Evolutionary conservation across 2,797 vertebrate species (phyloP), one percentile per base, ranked within the genome.

Genomic region (Tapirus indicus): DNA sequence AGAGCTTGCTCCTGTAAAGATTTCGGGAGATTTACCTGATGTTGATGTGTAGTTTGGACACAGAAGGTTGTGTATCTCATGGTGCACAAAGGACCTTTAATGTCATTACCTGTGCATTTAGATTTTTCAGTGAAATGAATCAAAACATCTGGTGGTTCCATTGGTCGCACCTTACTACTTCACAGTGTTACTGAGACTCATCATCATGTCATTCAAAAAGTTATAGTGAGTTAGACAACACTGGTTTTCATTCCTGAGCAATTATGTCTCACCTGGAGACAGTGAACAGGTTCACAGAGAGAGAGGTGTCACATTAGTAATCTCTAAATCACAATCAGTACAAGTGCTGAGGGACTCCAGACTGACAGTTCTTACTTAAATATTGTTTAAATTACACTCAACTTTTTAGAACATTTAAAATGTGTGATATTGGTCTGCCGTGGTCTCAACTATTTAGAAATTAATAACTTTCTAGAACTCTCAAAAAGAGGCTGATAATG

Each of bases 401-500:
- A 41, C 13, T 62, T 94, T 38, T 18, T 66, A 83, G 10, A 29
- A n/a, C 3, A 62, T 71, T 69, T 74, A 88, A 78, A 87, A 82
- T 56, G 23, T 35, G 2, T 14, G 23, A 41, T 23, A 10, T 32
- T 29, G 4, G 2, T 77, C 27, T 71, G 47, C 13, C 13, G 5
- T 62, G 6, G 23, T 58, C 14, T 84, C 69, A 92, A 95, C 16
- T 41, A 94, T 52, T 95, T 71, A 82, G 60, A 58, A 91, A 52
- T 62, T 12, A 82, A 35, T 7, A 64, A 54, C 62, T 87, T 83
- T 83, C 23, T 62, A 41, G 41, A 83, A 78, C 12, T 83, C 29
- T 44, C n/a, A 68, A 83, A 62, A 90, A 62, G 13, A 92, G 20
- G 18, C 9, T 60, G 35, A 25, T 91, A 64, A 41, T 66, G 0